A percentile compares a stretch with the other conserved stretches of the same genome.
These are phyloP conservation scores for Conomelus anceps DNA, from an alignment of 2,888 invertebrate species.

Conservation along the genomic window DNA sequence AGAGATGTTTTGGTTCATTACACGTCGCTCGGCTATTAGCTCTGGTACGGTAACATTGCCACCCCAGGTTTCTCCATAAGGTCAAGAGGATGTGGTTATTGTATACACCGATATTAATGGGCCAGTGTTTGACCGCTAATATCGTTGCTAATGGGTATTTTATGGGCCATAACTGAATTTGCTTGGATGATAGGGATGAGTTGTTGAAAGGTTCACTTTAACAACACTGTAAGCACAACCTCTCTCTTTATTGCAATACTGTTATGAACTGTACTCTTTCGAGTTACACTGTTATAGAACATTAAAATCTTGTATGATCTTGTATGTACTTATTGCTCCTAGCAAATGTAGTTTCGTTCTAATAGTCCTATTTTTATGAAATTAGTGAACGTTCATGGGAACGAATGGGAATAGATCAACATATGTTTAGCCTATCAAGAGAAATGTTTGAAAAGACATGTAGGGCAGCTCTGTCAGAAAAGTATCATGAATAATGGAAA, in stretches of 20 bases:
- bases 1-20: not conserved
- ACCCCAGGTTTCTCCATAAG: not conserved
- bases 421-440: too few species aligned
- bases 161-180: not conserved
- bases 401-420: too few species aligned
- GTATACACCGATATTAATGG: not conserved
- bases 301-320: too few species aligned
- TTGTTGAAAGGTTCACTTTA: not conserved
- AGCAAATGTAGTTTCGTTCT: too few species aligned
- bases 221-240: not conserved
- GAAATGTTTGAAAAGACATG: too few species aligned
- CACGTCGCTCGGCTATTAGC: not conserved
- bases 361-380: too few species aligned
- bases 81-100: not conserved
- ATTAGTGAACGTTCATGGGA: too few species aligned
- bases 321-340: too few species aligned
- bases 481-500: too few species aligned
- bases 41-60: not conserved
- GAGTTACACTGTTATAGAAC: not conserved
- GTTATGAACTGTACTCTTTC: not conserved
- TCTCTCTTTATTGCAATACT: not conserved
- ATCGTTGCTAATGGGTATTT: not conserved
- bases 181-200: not conserved
- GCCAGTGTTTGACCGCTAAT: not conserved
- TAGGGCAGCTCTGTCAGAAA: too few species aligned